A percentile compares a stretch with the other conserved stretches of the same genome.
Conservation (phyloP, 1,140 invertebrate genomes). For the Hydropsyche tenuis region DNA sequence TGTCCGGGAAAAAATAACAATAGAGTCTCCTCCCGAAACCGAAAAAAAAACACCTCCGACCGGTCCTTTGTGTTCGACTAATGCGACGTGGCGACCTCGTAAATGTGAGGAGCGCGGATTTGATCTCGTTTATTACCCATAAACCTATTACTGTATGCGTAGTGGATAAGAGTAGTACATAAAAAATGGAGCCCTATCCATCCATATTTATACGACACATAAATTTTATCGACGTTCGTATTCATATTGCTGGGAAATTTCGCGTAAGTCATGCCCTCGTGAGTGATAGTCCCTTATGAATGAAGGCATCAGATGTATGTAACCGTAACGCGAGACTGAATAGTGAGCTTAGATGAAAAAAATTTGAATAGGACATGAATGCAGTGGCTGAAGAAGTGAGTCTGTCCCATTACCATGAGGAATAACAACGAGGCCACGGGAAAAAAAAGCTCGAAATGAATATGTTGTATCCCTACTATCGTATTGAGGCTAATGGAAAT, state of each 20-base stretch:
- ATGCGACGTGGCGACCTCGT: neutral
- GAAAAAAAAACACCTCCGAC: too few relatives aligned
- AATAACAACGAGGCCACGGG: neutral
- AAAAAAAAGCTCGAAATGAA: neutral
- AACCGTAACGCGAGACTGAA: neutral
- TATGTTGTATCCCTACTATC: too few relatives aligned
- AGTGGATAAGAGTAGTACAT: neutral
- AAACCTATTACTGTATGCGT: neutral
- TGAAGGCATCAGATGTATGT: neutral
- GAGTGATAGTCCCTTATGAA: neutral
- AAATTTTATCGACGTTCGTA: too few relatives aligned
- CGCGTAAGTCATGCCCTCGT: neutral
- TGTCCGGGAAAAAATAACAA: too few relatives aligned
- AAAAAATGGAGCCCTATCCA: too few relatives aligned
- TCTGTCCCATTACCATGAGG: conserved; percentile 3
- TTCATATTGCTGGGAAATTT: too few relatives aligned
- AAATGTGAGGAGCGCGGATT: neutral
- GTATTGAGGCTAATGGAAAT: too few relatives aligned
- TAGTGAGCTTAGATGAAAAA: conserved; percentile 12
- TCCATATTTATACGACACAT: too few relatives aligned
- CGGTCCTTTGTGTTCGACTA: too few relatives aligned
- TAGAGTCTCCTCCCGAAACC: too few relatives aligned
- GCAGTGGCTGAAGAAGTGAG: neutral
- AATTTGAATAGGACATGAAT: conserved; percentile 9
- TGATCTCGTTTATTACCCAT: conserved; percentile 17